Percentiles rank a stretch among this genome's conserved stretches.
Conservation (phyloP, 2,797 vertebrate genomes). For the Phalloptychus januarius region DNA sequence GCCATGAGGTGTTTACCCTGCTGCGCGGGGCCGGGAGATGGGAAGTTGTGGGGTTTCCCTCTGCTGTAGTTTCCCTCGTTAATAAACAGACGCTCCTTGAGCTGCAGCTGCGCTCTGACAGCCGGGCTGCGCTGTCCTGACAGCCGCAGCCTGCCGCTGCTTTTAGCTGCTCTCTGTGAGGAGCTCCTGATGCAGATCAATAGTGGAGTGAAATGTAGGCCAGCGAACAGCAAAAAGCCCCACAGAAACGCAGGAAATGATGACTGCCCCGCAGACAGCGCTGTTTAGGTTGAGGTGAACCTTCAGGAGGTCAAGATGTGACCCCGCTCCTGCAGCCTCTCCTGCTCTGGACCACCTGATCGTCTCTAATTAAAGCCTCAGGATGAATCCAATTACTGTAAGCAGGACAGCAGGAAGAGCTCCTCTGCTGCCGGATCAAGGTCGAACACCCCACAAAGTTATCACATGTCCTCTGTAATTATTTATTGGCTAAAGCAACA, state of each 20-base stretch:
- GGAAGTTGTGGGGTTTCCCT: conserved; percentile 61
- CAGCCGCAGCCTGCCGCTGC: no score
- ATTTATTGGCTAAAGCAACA: background rate
- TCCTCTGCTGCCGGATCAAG: conserved; percentile 46
- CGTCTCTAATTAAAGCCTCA: conserved; percentile 75
- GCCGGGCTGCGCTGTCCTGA: background rate
- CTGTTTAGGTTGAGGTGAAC: background rate
- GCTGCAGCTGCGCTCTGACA: conserved; percentile 43
- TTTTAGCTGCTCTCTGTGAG: background rate
- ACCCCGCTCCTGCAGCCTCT: conserved; percentile 22
- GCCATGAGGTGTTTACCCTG: background rate
- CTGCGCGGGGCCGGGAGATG: background rate
- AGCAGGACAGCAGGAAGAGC: conserved; percentile 52
- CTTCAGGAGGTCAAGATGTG: conserved; percentile 23
- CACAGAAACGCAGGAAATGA: background rate
- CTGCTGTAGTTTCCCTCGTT: conserved; percentile 35
- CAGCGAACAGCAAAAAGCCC: conserved; percentile 4
- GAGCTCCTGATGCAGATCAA: background rate
- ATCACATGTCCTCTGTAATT: background rate
- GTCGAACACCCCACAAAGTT: conserved; percentile 26
- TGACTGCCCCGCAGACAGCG: no score
- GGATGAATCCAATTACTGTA: conserved; percentile 77
- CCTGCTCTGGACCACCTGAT: conserved; percentile 62
- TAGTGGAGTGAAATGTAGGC: conserved; percentile 4
- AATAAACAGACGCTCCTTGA: conserved; percentile 9